phyloP scores from a whole-genome alignment of 1,140 invertebrate species.

The Drosophila guanche region DNA sequence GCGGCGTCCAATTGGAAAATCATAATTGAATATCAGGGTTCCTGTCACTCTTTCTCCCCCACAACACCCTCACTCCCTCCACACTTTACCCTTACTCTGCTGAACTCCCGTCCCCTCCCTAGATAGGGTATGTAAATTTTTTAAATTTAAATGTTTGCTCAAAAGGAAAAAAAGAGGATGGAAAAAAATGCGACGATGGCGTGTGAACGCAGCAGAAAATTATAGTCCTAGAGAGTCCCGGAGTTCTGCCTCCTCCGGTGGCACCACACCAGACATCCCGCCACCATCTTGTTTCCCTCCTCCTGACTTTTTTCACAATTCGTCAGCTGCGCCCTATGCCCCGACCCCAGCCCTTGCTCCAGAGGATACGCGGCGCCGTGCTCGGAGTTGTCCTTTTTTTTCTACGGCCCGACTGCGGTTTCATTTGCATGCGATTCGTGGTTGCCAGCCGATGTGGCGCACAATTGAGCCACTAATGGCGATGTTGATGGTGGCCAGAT shows the following conservation, averaged over 20 bases:
- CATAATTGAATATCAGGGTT: conserved; percentile 77
- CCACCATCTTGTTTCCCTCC: conserved; percentile 55
- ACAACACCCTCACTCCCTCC: background rate
- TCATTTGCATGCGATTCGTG: conserved; percentile 80
- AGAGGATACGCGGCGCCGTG: conserved; percentile 40
- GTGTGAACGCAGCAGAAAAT: conserved; percentile 80
- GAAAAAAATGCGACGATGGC: conserved; percentile 77
- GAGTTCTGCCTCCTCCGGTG: conserved; percentile 7
- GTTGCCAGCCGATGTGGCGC: conserved; percentile 69
- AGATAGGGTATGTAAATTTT: conserved; percentile 69
- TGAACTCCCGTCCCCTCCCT: conserved; percentile 7
- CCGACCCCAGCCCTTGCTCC: conserved; percentile 5
- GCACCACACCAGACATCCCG: background rate
- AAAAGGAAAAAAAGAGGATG: conserved; percentile 53
- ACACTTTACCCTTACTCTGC: conserved; percentile 15
- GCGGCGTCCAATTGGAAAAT: conserved; percentile 65
- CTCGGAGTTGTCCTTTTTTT: conserved; percentile 37
- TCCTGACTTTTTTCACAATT: conserved; percentile 76
- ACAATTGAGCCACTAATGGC: conserved; percentile 73
- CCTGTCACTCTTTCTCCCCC: conserved; percentile 52
- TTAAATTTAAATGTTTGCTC: conserved; percentile 81
- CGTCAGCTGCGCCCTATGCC: conserved; percentile 71
- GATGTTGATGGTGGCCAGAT: conserved; percentile 69
- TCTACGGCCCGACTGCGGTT: conserved; percentile 54
- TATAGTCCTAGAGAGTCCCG: conserved; percentile 40